Percentiles rank a stretch among this genome's conserved stretches.
Evolutionary conservation across 2,113 vertebrate genomes (phyloP).

Genomic region (Petaurus breviceps): DNA sequence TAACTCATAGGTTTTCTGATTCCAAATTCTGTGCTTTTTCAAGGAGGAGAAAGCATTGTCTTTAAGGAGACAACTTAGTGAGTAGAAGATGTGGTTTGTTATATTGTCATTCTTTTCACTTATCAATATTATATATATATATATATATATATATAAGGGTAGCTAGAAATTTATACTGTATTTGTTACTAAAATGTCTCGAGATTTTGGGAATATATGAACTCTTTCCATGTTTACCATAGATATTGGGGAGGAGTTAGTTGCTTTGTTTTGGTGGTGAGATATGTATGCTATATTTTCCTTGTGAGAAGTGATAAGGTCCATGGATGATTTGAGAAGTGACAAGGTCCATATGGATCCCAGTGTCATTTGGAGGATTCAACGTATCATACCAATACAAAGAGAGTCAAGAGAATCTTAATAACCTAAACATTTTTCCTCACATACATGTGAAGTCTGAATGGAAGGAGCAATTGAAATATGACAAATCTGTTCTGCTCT

Average conservation of each 20-base stretch:
- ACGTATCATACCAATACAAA: not conserved
- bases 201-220: not conserved
- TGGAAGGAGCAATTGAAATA: not conserved
- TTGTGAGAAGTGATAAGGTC: not conserved
- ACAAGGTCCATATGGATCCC: not conserved
- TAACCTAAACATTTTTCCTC: slow-evolving; percentile 26
- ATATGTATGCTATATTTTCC: not conserved
- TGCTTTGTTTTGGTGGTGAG: not conserved
- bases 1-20: not conserved
- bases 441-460: slow-evolving; percentile 17
- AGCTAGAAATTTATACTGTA: not conserved
- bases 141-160: not conserved
- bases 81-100: not conserved
- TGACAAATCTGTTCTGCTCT: slow-evolving; percentile 15
- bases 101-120: not conserved
- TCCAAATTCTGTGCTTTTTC: not conserved
- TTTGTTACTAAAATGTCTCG: not conserved
- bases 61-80: not conserved
- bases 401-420: slow-evolving; percentile 32
- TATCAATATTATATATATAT: not conserved
- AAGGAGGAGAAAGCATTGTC: not conserved
- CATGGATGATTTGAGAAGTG: not conserved
- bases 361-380: not conserved
- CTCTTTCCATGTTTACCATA: not conserved
- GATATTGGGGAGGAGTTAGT: not conserved